Evolutionary conservation across 2,113 vertebrate genomes (phyloP), one percentile per base, ranked within the genome.

Genomic region (Grallaria varia): DNA sequence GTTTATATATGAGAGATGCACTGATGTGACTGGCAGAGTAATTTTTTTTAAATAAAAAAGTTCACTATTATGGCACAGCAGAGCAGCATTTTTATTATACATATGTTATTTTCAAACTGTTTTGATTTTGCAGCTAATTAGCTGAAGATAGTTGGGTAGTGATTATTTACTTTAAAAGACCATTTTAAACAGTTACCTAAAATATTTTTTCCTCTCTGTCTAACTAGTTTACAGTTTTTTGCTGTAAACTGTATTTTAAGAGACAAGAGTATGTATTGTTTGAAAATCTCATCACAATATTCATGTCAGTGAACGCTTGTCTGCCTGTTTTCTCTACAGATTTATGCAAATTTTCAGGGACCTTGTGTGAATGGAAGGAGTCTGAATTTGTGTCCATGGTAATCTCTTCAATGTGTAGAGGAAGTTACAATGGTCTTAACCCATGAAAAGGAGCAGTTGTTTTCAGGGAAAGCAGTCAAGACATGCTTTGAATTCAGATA

Each of bases 401-500:
- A 97, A 98, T 98, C 95, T 96, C 62, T 87, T 97, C 45, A 89
- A 66, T 97, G 95, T 95, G 95, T 94, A 83, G 96, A 97, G 97
- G 97, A 98, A 98, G 98, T 97, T 97, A 97, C 94, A 95, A 96
- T 97, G 95, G 98, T 92, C 76, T 93, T 94, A 95, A 97, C 97
- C 95, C 96, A 88, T 97, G 96, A 97, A 98, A 98, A 98, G 96
- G 91, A 95, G 96, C 80, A 50, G 82, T 98, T 98, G 96, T 98
- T 98, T 98, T 97, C 92, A 93, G 94, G 95, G 95, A 97, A 97
- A 98, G 97, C 97, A 96, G 96, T 96, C 67, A 96, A 97, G 96
- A 97, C 97, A 97, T 98, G 97, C 96, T 94, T 97, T 98, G 98
- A 97, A 98, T 98, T 97, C 96, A 98, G 97, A 99, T 97, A 97